These are phyloP conservation scores for Macropus fuliginosus DNA, from an alignment of 2,797 vertebrate genomes.

Conservation along the genomic window DNA sequence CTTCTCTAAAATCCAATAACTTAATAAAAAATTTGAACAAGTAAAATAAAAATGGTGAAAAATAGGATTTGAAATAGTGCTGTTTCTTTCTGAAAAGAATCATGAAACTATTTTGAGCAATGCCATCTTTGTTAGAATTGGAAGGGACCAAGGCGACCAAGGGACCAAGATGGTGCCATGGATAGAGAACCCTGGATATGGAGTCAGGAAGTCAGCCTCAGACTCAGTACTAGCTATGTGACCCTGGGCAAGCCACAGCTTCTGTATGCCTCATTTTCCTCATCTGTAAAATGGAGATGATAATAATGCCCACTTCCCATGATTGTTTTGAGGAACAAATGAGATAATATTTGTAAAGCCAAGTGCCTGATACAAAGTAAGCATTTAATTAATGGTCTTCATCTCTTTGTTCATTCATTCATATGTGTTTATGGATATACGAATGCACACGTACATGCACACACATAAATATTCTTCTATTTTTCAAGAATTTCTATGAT, in stretches of 20 bases:
- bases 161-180: not conserved
- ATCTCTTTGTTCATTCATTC: not conserved
- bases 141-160: not conserved
- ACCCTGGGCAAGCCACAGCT: not conserved
- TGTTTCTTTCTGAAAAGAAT: not conserved
- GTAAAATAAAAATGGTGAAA: not conserved
- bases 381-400: not conserved
- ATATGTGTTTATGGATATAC: not conserved
- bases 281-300: not conserved
- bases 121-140: not conserved
- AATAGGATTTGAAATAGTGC: not conserved
- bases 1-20: conserved; percentile 69
- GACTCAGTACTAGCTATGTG: not conserved
- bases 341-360: not conserved
- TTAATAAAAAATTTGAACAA: conserved; percentile 62
- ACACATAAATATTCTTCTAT: not conserved
- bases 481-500: not conserved
- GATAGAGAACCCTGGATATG: not conserved
- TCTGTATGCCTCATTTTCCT: not conserved
- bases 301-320: not conserved
- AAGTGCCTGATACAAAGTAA: not conserved
- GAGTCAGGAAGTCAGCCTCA: not conserved
- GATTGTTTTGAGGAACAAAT: not conserved
- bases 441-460: not conserved
- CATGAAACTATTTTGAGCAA: not conserved